phyloP scores from a whole-genome alignment of 2,888 invertebrate genomes.

The Pocota personata region DNA sequence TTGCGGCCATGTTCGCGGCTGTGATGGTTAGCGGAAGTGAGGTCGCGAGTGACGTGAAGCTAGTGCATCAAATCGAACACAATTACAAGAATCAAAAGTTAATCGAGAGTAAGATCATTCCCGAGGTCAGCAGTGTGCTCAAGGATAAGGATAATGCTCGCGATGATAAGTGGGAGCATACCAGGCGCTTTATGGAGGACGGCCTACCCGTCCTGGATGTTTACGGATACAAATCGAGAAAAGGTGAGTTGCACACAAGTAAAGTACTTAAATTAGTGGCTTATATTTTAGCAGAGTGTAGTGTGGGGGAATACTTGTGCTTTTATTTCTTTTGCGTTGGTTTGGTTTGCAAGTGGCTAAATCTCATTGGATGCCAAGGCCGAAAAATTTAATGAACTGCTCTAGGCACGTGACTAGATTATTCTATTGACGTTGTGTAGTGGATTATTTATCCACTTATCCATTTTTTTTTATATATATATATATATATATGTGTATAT shows the following conservation, averaged over 20 bases:
- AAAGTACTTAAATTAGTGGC: background rate
- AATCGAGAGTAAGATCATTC: conserved; percentile 81
- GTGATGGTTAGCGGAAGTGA: conserved; percentile 71
- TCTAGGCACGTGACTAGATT: conserved; percentile 68
- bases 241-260: conserved; percentile 77
- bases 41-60: conserved; percentile 60
- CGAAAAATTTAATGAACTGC: conserved; percentile 64
- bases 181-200: conserved; percentile 80
- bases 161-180: conserved; percentile 81
- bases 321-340: conserved; percentile 19
- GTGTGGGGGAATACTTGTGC: background rate
- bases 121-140: conserved; percentile 76
- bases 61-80: conserved; percentile 78
- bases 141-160: conserved; percentile 75
- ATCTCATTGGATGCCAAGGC: conserved; percentile 70
- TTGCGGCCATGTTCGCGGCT: conserved; percentile 31
- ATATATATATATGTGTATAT: no score
- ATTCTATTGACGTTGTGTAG: conserved; percentile 53
- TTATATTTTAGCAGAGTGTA: background rate
- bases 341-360: conserved; percentile 32
- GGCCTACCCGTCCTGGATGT: conserved; percentile 81
- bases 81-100: conserved; percentile 80
- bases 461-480: background rate
- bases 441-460: conserved; percentile 34
- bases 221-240: conserved; percentile 80